Evolutionary conservation across 92 coral and sea anemone genomes (phyloP), one percentile per base, ranked within the genome.

Genomic region (Parazoanthus swiftii): DNA sequence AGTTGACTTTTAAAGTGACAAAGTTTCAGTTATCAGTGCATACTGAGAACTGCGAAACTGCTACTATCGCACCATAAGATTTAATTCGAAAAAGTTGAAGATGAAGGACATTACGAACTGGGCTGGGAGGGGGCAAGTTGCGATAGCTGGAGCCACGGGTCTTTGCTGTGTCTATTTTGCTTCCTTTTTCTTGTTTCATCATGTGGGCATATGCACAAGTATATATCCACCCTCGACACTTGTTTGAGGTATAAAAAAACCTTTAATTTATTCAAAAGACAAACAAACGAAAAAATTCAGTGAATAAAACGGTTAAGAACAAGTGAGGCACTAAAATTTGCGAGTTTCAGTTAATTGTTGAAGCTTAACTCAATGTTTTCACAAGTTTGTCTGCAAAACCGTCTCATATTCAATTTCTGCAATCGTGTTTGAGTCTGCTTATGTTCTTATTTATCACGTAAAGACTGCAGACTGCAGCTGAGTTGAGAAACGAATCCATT

Each of bases 221-320:
- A 70, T 86, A 91, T 91, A 91, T 91, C 93, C 82, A 88, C 91
- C 91, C 89, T 77, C 56, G 93, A 88, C 93, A 91, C 93, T 91
- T 91, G 93, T 88, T 84, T 85, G 88, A 25, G 67, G 48, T 71
- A 84, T 84, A 84, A 84, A 84, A 29, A 26, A 65, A 48, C 43
- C 26, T 71, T 48, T 84, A 84, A 84, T 84, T 71, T 70, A 84
- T 84, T 84, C 79, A 84, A 4, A 44, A 54, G 23, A 46, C 66
- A 84, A 71, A 84, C 87, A 71, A 72, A 68, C 77, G 77, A 74
- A 82, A 58, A 84, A 48, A 72, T 35, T 48, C 68, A 15, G 15
- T n/a, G 82, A 66, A 0, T 42, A 46, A 71, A 46, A 84, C 68
- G 44, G 66, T 23, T 20, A 71, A 35, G 68, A 35, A 84, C 51